phyloP scores from a whole-genome alignment of 1,140 invertebrate species.

The Leptopilina boulardi region DNA sequence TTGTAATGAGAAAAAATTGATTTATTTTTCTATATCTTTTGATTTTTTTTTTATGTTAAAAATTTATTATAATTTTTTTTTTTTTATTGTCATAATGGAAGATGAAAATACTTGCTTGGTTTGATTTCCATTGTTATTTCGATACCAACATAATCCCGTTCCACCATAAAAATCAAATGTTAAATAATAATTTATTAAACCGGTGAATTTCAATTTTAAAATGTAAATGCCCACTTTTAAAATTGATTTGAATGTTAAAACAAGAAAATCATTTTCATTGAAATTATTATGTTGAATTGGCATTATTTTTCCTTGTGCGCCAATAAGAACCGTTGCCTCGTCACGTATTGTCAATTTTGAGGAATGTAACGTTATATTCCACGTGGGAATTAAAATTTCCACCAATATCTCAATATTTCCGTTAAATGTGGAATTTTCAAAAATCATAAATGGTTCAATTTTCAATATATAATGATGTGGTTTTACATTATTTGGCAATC shows the following conservation, averaged over 20 bases:
- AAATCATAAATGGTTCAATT: background rate
- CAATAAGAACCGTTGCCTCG: background rate
- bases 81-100: background rate
- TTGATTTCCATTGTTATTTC: background rate
- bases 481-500: background rate
- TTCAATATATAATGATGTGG: background rate
- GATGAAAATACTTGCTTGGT: background rate
- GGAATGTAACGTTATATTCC: slow-evolving; percentile 11
- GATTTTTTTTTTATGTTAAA: background rate
- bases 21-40: no score
- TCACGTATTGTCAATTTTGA: background rate
- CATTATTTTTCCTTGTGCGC: background rate
- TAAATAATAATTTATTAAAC: background rate
- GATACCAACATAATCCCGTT: background rate
- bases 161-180: background rate
- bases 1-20: background rate
- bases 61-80: background rate
- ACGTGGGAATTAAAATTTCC: background rate
- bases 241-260: background rate
- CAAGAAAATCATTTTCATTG: background rate
- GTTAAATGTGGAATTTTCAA: background rate
- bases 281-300: slow-evolving; percentile 1
- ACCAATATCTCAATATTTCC: background rate
- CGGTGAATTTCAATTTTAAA: background rate
- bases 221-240: background rate